These are phyloP conservation scores for Cyanoliseus patagonus DNA, from an alignment of 2,113 vertebrate genomes.

Conservation along the genomic window DNA sequence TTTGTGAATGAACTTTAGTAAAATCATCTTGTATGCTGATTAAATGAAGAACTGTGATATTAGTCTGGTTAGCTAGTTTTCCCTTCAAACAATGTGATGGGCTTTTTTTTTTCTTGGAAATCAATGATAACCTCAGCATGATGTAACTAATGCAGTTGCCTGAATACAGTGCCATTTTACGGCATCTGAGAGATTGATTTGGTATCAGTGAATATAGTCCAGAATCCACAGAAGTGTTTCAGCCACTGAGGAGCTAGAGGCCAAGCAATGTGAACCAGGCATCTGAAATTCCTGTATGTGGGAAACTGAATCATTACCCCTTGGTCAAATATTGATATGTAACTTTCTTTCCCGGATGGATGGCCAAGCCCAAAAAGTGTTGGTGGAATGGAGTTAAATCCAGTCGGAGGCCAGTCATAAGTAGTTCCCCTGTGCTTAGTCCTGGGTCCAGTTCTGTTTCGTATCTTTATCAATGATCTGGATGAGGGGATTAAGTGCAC, in stretches of 20 bases:
- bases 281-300: not conserved
- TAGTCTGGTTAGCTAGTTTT: not conserved
- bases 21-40: not conserved
- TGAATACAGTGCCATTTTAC: not conserved
- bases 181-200: not conserved
- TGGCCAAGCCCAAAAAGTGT: not conserved
- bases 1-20: not conserved
- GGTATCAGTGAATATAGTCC: not conserved
- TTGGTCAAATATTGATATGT: not conserved
- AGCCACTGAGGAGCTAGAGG: not conserved
- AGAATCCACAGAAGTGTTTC: not conserved
- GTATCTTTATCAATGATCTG: not conserved
- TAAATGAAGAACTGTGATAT: not conserved
- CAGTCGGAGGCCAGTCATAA: not conserved
- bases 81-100: not conserved
- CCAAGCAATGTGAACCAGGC: not conserved
- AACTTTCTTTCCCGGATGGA: not conserved
- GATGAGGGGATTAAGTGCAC: not conserved
- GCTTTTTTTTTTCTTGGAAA: not conserved
- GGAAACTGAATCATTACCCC: not conserved
- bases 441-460: not conserved
- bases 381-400: not conserved
- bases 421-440: not conserved
- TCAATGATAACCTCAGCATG: not conserved
- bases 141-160: not conserved